Evolutionary conservation across 2,797 vertebrate species (phyloP).

Genomic region (Anomalospiza imberbis): DNA sequence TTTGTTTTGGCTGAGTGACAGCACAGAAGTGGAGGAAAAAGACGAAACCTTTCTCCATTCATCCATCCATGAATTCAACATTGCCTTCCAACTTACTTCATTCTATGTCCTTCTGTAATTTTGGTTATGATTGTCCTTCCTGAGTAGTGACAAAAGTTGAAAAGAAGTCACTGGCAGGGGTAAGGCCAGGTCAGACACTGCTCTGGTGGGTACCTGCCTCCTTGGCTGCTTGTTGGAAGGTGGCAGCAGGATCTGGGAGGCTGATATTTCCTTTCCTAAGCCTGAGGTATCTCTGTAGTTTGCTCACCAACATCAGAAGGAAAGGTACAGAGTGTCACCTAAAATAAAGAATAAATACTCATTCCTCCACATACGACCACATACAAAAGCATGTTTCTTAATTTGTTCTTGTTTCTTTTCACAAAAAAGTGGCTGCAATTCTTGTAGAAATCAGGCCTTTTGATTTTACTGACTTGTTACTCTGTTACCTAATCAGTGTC

Average conservation of each 20-base stretch:
- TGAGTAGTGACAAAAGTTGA: not conserved
- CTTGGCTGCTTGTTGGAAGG: not conserved
- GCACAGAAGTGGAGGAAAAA: not conserved
- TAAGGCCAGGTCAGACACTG: not conserved
- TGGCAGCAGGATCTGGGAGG: not conserved
- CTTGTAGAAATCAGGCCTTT: not conserved
- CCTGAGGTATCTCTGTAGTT: not conserved
- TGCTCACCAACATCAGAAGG: not conserved
- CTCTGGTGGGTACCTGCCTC: not conserved
- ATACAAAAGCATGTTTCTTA: not conserved
- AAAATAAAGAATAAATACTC: not conserved
- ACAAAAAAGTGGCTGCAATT: not conserved
- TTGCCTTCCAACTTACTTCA: not conserved
- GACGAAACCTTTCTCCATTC: not conserved
- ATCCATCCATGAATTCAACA: not conserved
- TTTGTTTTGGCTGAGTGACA: not conserved
- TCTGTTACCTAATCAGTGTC: not conserved
- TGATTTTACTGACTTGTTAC: not conserved
- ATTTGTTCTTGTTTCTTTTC: not conserved
- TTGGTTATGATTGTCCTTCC: not conserved
- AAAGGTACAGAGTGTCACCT: not conserved
- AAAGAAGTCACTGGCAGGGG: not conserved
- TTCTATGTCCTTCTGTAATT: not conserved
- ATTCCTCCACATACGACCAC: accelerated
- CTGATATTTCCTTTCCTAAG: not conserved